A percentile compares a stretch with the other conserved stretches of the same genome.
Conservation (phyloP, 2,888 invertebrate species). For the Chaetoderma sp. region DNA sequence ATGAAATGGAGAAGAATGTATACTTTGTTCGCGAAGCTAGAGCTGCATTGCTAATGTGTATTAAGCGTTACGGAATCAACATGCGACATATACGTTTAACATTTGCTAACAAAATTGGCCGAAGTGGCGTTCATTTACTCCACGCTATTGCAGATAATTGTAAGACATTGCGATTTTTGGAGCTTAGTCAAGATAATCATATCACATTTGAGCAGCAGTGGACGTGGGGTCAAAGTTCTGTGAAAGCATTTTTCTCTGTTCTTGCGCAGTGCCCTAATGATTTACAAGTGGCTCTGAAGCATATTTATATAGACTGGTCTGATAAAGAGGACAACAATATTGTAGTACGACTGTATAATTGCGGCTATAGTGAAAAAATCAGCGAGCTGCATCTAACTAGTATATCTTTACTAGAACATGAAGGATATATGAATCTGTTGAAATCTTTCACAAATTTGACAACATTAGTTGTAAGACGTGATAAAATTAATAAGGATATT, state of each 20-base stretch:
- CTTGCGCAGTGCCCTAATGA: conserved; percentile 32
- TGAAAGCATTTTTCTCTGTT: conserved; percentile 35
- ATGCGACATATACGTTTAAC: conserved; percentile 38
- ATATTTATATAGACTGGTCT: conserved; percentile 41
- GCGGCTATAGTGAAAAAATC: conserved; percentile 30
- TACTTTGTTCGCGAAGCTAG: conserved; percentile 46
- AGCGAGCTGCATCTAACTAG: conserved; percentile 41
- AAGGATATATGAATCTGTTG: conserved; percentile 38
- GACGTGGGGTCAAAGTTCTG: conserved; percentile 36
- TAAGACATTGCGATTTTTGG: conserved; percentile 34
- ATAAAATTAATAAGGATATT: conserved; percentile 43
- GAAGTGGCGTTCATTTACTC: conserved; percentile 39
- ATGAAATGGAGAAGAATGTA: conserved; percentile 43
- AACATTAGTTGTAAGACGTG: conserved; percentile 39
- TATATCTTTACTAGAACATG: conserved; percentile 41
- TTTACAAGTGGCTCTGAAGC: conserved; percentile 26
- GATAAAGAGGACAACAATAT: conserved; percentile 34
- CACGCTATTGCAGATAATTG: conserved; percentile 41
- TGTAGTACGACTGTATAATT: conserved; percentile 24
- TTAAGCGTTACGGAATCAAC: conserved; percentile 43
- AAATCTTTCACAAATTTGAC: conserved; percentile 35
- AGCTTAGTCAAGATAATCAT: conserved; percentile 31
- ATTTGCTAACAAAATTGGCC: conserved; percentile 40
- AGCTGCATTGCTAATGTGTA: conserved; percentile 36
- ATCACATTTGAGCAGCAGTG: conserved; percentile 20